Percentiles rank a stretch among this genome's conserved stretches.
These are phyloP conservation scores for Strigamia maritima DNA, from an alignment of 2,888 invertebrate genomes.

Conservation along the genomic window DNA sequence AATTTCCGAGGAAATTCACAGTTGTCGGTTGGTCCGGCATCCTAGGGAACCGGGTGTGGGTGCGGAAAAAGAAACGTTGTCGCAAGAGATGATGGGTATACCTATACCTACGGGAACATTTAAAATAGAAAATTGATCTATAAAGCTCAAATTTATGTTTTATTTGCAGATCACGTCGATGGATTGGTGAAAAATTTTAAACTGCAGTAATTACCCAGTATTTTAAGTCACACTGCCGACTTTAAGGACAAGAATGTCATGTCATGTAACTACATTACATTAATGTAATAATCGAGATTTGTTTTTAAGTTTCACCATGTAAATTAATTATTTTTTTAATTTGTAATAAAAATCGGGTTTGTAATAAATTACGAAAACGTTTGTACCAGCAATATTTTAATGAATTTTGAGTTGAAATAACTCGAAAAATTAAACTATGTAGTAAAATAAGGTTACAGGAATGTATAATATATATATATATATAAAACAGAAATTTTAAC, in stretches of 20 bases:
- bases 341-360: too few species aligned
- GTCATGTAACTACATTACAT: background rate
- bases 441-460: background rate
- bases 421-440: background rate
- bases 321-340: too few species aligned
- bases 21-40: constrained; percentile 51
- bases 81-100: constrained; percentile 1
- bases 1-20: constrained; percentile 52
- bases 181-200: background rate
- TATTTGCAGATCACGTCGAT: background rate
- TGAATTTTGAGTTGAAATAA: background rate
- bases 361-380: too few species aligned
- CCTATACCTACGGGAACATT: too few species aligned
- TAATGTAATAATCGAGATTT: too few species aligned
- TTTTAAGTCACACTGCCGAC: background rate
- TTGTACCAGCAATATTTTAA: background rate
- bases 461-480: too few species aligned
- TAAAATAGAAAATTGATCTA: background rate
- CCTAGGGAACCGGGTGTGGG: constrained; percentile 73
- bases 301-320: too few species aligned
- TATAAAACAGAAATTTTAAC: background rate
- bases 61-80: constrained; percentile 57
- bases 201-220: background rate
- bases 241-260: background rate
- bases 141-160: background rate